These are phyloP conservation scores for Montipora sp. DNA, from an alignment of 64 coral and sea anemone species.

Conservation along the genomic window DNA sequence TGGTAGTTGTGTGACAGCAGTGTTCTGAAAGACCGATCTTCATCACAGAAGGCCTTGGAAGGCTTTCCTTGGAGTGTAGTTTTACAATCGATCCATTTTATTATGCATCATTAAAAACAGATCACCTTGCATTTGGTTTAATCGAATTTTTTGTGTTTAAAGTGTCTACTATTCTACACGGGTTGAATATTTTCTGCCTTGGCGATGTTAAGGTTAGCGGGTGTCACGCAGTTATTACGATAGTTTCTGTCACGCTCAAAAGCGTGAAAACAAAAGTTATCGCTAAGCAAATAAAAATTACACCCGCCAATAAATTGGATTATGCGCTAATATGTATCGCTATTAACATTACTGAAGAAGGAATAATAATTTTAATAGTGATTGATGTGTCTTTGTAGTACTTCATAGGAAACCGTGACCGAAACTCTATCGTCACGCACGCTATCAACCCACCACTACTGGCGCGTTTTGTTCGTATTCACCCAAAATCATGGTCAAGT, in stretches of 20 bases:
- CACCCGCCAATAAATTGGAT: no score
- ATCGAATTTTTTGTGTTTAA: no score
- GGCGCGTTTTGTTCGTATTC: slow-evolving; percentile 57
- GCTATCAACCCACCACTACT: slow-evolving; percentile 55
- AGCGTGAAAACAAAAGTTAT: not conserved
- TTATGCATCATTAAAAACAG: no score
- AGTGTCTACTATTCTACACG: no score
- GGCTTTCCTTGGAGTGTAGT: no score
- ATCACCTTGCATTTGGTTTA: no score
- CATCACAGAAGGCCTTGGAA: no score
- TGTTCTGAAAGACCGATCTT: no score
- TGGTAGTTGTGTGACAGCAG: not conserved
- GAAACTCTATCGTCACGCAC: slow-evolving; percentile 26
- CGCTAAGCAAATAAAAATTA: no score
- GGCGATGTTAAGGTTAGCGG: not conserved
- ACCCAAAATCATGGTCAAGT: slow-evolving; percentile 47
- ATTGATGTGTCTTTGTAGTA: slow-evolving; percentile 29
- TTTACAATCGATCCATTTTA: no score
- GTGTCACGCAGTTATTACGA: not conserved
- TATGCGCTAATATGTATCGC: no score
- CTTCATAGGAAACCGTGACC: slow-evolving; percentile 60
- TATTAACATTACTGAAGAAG: not conserved
- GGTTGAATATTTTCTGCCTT: no score
- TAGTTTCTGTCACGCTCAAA: not conserved
- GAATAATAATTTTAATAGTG: not conserved